These are phyloP conservation scores for Theretra japonica DNA, from an alignment of 2,888 invertebrate genomes.

Conservation along the genomic window DNA sequence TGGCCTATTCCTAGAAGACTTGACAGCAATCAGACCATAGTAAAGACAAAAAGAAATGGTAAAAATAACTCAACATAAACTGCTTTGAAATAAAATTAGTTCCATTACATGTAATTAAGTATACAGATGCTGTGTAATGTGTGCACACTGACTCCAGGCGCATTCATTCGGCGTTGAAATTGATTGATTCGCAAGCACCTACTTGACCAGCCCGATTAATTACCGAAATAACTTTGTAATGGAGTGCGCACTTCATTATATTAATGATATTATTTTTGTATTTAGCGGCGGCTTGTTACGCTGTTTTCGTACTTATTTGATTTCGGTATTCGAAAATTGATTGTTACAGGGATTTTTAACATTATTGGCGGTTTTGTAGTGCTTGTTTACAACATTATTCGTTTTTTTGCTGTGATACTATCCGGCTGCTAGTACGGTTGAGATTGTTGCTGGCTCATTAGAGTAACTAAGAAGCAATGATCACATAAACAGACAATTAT, in stretches of 20 bases:
- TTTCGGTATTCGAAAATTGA: too few species aligned
- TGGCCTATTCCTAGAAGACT: too few species aligned
- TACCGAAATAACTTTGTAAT: constrained; percentile 40
- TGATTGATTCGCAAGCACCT: constrained; percentile 37
- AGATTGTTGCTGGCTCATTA: too few species aligned
- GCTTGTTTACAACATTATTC: too few species aligned
- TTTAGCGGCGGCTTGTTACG: not conserved
- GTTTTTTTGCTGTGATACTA: too few species aligned
- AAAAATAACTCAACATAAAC: not conserved
- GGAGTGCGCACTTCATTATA: constrained; percentile 26
- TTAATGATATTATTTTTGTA: not conserved
- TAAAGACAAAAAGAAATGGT: not conserved
- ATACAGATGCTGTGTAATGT: not conserved
- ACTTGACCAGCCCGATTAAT: constrained; percentile 35
- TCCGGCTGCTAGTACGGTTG: too few species aligned
- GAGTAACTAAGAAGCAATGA: too few species aligned
- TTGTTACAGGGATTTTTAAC: too few species aligned
- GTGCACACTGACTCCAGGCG: constrained; percentile 23
- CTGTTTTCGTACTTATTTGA: too few species aligned
- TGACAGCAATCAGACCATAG: too few species aligned
- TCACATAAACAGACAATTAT: too few species aligned
- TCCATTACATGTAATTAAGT: not conserved
- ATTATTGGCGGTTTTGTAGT: too few species aligned
- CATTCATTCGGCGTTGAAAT: constrained; percentile 32
- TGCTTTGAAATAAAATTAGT: not conserved